Evolutionary conservation across 2,113 vertebrate genomes (phyloP), one percentile per base, ranked within the genome.

Genomic region (Butorides virescens): DNA sequence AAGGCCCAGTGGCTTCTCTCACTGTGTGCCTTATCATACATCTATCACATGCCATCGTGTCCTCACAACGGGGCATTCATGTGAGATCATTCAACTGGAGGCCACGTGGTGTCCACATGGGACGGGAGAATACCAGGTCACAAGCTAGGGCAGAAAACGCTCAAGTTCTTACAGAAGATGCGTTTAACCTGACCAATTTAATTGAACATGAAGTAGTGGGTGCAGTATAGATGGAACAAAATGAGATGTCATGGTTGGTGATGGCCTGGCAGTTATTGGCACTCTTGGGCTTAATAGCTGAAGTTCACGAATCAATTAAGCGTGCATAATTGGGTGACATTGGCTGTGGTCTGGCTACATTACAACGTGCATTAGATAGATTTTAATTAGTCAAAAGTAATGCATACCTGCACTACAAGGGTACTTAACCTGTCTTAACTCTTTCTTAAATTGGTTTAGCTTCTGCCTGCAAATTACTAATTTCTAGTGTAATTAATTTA

Each of bases 401-500:
- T 13, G 13, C 44, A 67, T 65, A 70, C 55, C 34, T 85, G 67
- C 44, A 61, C 44, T 67, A 29, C 37, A 55, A 65, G 36, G 23
- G 16, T 47, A 47, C 62, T 68, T 78, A 61, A 80, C 27, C 37
- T 74, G 63, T 53, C 59, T 62, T 39, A 65, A 65, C 16, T 74
- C 46, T 44, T 75, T 67, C 73, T 79, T 73, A 59, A 93, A 47
- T 66, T 79, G 12, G 27, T 81, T 86, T 68, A 47, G 52, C 29
- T 88, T 89, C 46, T 90, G 37, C 30, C 52, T 61, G 34, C 39
- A 92, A 82, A 88, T 93, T 34, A 70, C 55, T 84, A 36, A 77
- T 77, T 92, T 68, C 34, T 52, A 65, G 7, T 52, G 53, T 75
- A 83, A 94, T 56, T 90, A 62, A 44, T 82, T 88, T 86, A 93